Base-by-base conservation (phyloP, 2,113 vertebrate genomes). In the Tupaia tana region DNA sequence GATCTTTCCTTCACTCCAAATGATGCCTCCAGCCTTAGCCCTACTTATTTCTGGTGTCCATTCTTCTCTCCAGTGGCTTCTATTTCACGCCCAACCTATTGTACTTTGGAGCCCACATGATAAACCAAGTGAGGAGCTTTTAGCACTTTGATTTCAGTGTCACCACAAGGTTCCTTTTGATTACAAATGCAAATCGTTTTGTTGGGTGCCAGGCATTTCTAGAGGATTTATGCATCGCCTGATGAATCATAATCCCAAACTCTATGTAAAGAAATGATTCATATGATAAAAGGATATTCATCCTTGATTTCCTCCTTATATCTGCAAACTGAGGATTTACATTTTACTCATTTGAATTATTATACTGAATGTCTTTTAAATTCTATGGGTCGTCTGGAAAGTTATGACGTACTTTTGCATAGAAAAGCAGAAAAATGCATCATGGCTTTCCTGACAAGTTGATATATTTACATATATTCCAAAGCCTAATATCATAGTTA, bases 61-160 rank as follows among this genome's bases (percentile, higher is more conserved):
- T 27, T 58, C 1, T 0, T 70, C 58, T 61, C 25, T 83, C 11
- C 5, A 61, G 25, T 71, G 34, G 4, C 43, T 19, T 70, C 20
- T 43, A 80, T 75, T 87, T 89, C 66, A 84, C 16, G 87, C 16
- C 7, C 27, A 85, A 56, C 13, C 6, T 92, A 4, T 6, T 89
- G 82, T 95, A 56, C 43, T 88, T 59, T 29, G 90, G 43, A 94
- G 13, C 15, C 25, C 74, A 91, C 10, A 79, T 74, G 43, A 80
- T 75, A 90, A 83, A 61, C 2, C 2, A 34, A 93, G 9, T n/a
- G 43, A 95, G 64, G 8, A 86, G 54, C 14, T 83, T 95, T 86
- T 86, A 95, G n/a, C 52, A 52, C n/a, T 56, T 74, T 91, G 70
- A 84, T 80, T 86, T 90, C 54, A 92, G 43, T 89, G 43, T 52